Conservation (phyloP, 2,797 vertebrate genomes). For the Brotula barbata region DNA sequence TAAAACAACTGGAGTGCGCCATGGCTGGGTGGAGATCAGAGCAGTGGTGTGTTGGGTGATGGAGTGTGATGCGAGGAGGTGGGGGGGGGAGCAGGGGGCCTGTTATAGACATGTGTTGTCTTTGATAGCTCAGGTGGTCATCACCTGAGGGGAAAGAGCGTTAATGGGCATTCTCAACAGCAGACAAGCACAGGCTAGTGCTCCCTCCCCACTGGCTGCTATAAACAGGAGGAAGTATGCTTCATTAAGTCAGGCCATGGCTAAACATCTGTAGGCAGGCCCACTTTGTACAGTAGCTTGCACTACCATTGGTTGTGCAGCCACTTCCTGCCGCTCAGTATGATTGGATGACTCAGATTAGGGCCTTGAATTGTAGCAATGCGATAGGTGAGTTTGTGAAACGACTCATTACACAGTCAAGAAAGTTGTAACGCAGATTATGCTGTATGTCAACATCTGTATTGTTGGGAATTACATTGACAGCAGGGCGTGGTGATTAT, state of each 20-base stretch:
- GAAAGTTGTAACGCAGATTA: constrained; percentile 17
- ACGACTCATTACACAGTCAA: background rate
- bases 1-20: background rate
- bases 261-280: constrained; percentile 60
- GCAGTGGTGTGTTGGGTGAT: constrained; percentile 16
- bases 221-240: constrained; percentile 73
- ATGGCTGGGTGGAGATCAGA: constrained; percentile 34
- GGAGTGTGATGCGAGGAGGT: constrained; percentile 32
- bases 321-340: background rate
- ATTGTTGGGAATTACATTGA: constrained; percentile 10
- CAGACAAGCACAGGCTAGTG: constrained; percentile 77
- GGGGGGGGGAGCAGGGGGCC: constrained; percentile 25
- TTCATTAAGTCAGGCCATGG: constrained; percentile 69
- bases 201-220: constrained; percentile 57
- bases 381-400: constrained; percentile 28
- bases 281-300: constrained; percentile 59
- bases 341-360: constrained; percentile 19
- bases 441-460: constrained; percentile 22
- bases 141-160: constrained; percentile 71
- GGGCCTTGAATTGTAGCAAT: background rate
- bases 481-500: constrained; percentile 7
- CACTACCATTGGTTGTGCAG: constrained; percentile 8
- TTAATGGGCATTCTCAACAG: constrained; percentile 76
- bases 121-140: constrained; percentile 83
- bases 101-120: constrained; percentile 69